Percentiles rank a stretch among this genome's conserved stretches.
Evolutionary conservation across 1,140 invertebrate genomes (phyloP).

Genomic region (Temnothorax curvispinosus): DNA sequence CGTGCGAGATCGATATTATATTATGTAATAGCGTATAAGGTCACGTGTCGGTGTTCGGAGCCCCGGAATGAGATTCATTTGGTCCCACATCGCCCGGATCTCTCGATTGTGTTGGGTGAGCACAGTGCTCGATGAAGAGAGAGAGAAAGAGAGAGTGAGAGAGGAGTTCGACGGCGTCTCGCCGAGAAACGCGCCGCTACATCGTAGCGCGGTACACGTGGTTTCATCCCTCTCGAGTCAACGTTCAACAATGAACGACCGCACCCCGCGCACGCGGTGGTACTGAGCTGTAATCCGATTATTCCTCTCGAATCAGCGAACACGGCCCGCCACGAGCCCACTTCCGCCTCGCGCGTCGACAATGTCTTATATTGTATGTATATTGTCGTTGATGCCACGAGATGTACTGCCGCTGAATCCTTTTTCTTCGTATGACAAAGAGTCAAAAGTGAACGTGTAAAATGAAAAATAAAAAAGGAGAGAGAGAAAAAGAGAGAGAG

Average conservation of each 20-base stretch:
- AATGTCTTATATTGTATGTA: not conserved
- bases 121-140: not conserved
- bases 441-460: not conserved
- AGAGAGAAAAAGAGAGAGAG: not conserved
- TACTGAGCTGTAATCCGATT: conserved; percentile 78
- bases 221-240: conserved; percentile 75
- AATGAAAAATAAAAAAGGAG: not conserved
- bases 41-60: conserved; percentile 63
- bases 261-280: conserved; percentile 53
- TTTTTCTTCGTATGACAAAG: not conserved
- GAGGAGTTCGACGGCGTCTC: not conserved
- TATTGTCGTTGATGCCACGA: not conserved
- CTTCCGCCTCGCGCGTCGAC: conserved; percentile 32
- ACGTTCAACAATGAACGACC: conserved; percentile 72
- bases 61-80: conserved; percentile 65
- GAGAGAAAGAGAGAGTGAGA: not conserved
- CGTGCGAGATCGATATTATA: conserved; percentile 69
- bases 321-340: conserved; percentile 43
- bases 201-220: conserved; percentile 56
- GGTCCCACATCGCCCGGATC: conserved; percentile 1
- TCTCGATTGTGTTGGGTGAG: conserved; percentile 65
- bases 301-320: conserved; percentile 77
- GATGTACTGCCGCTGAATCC: not conserved
- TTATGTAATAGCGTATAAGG: conserved; percentile 65
- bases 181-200: conserved; percentile 54